Evolutionary conservation across 2,888 invertebrate species (phyloP), one percentile per base, ranked within the genome.

Genomic region (Galeruca laticollis): DNA sequence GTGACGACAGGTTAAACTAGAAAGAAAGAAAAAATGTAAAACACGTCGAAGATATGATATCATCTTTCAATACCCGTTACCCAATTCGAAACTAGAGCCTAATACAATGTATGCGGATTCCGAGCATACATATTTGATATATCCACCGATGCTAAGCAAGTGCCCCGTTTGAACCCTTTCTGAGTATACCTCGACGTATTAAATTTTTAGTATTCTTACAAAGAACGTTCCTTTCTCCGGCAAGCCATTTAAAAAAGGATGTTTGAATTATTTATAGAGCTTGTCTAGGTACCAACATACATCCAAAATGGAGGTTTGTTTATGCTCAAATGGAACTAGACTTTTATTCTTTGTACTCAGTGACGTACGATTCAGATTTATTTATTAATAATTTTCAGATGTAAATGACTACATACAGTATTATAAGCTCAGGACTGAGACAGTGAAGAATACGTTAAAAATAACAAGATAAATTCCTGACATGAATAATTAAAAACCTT

Each of bases 191-290:
- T 71, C 21, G 43, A 64, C 59, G 71, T 71, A 73, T 71, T 73
- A 73, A 69, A 73, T 68, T 73, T 73, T 73, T 73, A 73, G 73
- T 68, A 71, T 71, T 69, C 73, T 61, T 73, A 73, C 73, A 65
- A 73, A 71, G 73, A 71, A 71, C 71, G 69, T 70, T 73, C 61
- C 70, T 62, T 71, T 68, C 67, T 73, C 69, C 56, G 61, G 43
- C 68, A 57, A 69, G 73, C 73, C 69, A 73, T 71, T 73, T 71
- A 68, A 73, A 69, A 67, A 71, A 71, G 68, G 69, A 60, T 54
- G 37, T 68, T 62, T 73, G 73, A 73, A 73, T 73, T 71, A 73
- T 73, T 71, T 71, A 73, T 73, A 60, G 33, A 59, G 64, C 60
- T 71, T 69, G 69, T 69, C 69, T 71, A 68, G 70, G 70, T 70